Evolutionary conservation across 37 sponge, comb jelly and placozoan genomes (phyloP).

Genomic region (Petrosia ficiformis): DNA sequence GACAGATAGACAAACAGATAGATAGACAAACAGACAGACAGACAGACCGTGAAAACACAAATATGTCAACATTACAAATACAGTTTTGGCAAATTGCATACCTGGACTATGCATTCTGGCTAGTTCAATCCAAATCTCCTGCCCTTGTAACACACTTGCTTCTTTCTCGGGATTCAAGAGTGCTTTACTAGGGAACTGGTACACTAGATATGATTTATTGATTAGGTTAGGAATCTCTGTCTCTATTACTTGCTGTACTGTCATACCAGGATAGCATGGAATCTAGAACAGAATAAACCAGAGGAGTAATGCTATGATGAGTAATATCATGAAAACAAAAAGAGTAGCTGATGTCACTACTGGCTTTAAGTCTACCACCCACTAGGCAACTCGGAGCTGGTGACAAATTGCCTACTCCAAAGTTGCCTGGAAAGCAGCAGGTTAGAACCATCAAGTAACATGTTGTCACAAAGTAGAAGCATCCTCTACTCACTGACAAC

Average conservation of each 20-base stretch:
- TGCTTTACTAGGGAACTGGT: slow-evolving; percentile 62
- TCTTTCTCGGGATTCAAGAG: slow-evolving; percentile 66
- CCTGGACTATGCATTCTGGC: slow-evolving; percentile 31
- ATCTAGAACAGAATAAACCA: slow-evolving; percentile 25
- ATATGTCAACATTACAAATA: too few relatives aligned
- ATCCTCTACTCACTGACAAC: too few relatives aligned
- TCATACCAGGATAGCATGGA: slow-evolving; percentile 49
- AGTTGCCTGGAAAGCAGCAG: neutral
- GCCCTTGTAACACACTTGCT: slow-evolving; percentile 52
- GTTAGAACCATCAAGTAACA: neutral
- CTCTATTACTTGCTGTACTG: slow-evolving; percentile 65
- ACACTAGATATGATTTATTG: slow-evolving; percentile 45
- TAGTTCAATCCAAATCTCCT: slow-evolving; percentile 63
- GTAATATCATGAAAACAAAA: neutral
- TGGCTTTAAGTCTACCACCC: too few relatives aligned
- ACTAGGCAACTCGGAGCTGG: slow-evolving; percentile 2
- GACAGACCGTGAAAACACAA: too few relatives aligned
- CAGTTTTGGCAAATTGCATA: too few relatives aligned
- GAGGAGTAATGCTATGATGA: slow-evolving; percentile 5
- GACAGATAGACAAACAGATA: too few relatives aligned
- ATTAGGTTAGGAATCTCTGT: slow-evolving; percentile 39
- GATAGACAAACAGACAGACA: too few relatives aligned
- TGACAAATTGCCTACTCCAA: too few relatives aligned
- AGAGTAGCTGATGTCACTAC: too few relatives aligned
- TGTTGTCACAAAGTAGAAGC: too few relatives aligned